These are phyloP conservation scores for Platysteira castanea DNA, from an alignment of 2,113 vertebrate genomes.

Conservation along the genomic window DNA sequence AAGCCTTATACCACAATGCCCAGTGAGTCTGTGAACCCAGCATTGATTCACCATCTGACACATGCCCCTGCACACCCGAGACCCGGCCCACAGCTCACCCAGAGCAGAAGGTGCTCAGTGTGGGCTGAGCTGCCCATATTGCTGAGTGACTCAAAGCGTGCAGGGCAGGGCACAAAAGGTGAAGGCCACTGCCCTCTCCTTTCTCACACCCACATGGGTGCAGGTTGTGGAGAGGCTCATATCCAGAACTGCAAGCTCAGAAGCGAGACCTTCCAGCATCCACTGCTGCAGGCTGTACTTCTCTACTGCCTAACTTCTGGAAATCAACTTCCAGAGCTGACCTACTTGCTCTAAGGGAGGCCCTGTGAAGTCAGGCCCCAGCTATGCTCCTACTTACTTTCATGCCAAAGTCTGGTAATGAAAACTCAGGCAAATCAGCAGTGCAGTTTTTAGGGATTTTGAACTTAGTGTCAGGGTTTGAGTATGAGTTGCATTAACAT, in stretches of 20 bases:
- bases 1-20: not conserved
- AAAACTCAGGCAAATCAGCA: not conserved
- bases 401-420: not conserved
- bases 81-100: not conserved
- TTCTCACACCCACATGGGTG: not conserved
- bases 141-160: not conserved
- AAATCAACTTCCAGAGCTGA: not conserved
- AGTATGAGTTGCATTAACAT: not conserved
- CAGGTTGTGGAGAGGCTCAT: not conserved
- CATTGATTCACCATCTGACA: not conserved
- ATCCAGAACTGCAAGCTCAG: not conserved
- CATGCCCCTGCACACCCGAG: not conserved
- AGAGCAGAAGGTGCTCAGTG: not conserved
- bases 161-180: not conserved
- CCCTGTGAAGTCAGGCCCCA: not conserved
- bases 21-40: not conserved
- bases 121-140: not conserved
- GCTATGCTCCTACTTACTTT: not conserved
- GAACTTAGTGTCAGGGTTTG: not conserved
- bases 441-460: not conserved
- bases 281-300: accelerated
- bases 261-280: not conserved
- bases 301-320: not conserved
- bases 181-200: not conserved
- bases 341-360: not conserved